Conservation (phyloP, 2,113 vertebrate species). For the Nematolebias whitei region DNA sequence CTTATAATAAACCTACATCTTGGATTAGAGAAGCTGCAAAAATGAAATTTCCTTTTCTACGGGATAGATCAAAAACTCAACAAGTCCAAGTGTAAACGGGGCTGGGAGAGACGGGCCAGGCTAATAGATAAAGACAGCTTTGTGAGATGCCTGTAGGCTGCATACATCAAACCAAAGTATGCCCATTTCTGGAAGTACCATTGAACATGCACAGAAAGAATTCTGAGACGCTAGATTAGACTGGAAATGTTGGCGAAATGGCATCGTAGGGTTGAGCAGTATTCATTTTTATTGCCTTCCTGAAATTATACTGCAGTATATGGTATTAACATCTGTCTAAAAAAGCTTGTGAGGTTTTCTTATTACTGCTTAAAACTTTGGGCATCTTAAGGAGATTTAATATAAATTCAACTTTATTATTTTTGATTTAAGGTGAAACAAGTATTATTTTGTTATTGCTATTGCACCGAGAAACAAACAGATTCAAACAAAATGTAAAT, state of each 20-base stretch:
- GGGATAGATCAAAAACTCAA: conserved; percentile 29
- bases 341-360: no score
- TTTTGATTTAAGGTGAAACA: no score
- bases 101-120: conserved; percentile 24
- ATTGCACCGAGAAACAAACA: no score
- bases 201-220: conserved; percentile 23
- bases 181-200: conserved; percentile 44
- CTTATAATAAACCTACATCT: conserved; percentile 2
- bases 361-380: no score
- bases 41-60: conserved; percentile 1
- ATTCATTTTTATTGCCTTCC: no score
- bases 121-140: conserved; percentile 28
- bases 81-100: conserved; percentile 40
- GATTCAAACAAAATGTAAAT: no score
- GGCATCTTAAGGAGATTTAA: not conserved
- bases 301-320: no score
- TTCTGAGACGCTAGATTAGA: conserved; percentile 14
- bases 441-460: no score
- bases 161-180: conserved; percentile 48
- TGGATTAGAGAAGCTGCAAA: not conserved
- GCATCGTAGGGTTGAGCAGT: no score
- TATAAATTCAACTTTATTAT: no score
- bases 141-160: conserved; percentile 47
- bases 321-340: no score
- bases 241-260: conserved; percentile 7